Evolutionary conservation across 2,113 vertebrate genomes (phyloP), one percentile per base, ranked within the genome.

Genomic region (Rhabdornis inornatus): DNA sequence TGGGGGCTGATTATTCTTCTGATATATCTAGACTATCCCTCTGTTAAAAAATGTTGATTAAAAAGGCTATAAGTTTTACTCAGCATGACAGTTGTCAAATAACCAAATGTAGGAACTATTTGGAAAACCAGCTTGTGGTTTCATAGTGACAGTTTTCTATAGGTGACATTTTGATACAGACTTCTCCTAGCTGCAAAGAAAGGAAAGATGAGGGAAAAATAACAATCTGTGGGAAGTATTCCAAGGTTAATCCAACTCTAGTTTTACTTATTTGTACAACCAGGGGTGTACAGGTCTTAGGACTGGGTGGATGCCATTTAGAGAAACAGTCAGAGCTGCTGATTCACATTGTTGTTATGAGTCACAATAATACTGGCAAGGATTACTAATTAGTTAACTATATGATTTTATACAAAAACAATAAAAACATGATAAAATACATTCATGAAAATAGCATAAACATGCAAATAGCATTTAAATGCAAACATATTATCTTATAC

Each of bases 261-360:
- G 9, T 59, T 91, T 90, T 78, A 91, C 40, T 61, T 65, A 39
- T 18, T 75, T 66, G 56, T 60, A 70, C 44, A 40, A 61, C 61
- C 80, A 30, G 3, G 14, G 13, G 27, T 52, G 44, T n/a, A n/a
- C 80, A 50, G 28, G 44, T 59, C 47, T 80, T 71, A 49, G 42
- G 47, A n/a, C 44, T 49, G 56, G n/a, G 37, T 93, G 49, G 63
- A 33, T 90, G 76, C 8, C 35, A 52, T 90, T 94, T 83, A 71
- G 40, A 71, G 68, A 93, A 78, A 66, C 40, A 80, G 6, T 70
- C 47, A 80, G 31, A 77, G 31, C 16, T 55, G 89, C 88, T 96
- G 93, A 96, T 87, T 96, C 92, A 94, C 25, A 7, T 45, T 74
- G 61, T 74, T 82, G 8, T 68, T 88, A 52, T 92, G 92, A 96